Evolutionary conservation across 2,888 invertebrate genomes (phyloP), one percentile per base, ranked within the genome.

Genomic region (Limulus polyphemus): DNA sequence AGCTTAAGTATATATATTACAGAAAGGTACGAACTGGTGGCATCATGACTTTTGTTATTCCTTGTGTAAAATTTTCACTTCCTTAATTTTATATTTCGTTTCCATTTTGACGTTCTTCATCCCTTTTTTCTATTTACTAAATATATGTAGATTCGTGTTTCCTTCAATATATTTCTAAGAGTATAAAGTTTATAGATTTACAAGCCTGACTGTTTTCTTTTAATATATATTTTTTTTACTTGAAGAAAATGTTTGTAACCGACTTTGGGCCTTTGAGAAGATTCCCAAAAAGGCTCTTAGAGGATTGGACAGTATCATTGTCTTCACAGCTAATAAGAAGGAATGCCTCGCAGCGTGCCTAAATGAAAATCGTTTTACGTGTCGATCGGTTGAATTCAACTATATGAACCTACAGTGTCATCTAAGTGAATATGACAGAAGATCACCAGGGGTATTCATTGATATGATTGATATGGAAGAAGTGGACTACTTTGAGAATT

Each of bases 311-410:
- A 91, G 92, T 74, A 90, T 91, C 50, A 81, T 92, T 65, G 90
- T 93, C 76, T 93, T 91, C 77, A 90, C 92, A 1, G 90, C 91
- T 57, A 91, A 92, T 62, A 93, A 93, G 77, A 93, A 93, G 79
- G 90, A 91, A 64, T 94, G 93, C 74, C 81, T 93, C 47, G 89
- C 92, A 47, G 90, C 93, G 52, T 94, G 93, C 75, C 81, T 93
- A 60, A 92, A 92, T 75, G 93, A 94, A 83, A 88, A 90, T 76
- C 87, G 91, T 60, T 93, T 93, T 77, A 85, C 86, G 13, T 94
- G 93, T 74, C 86, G 93, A 11, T 92, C 92, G 0, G 88, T 88
- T 51, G 92, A 93, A 76, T 94, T 93, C 78, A 92, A 93, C 77
- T 93, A 93, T 78, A 88, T 89, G 65, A 90, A 90, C 64, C 84